A percentile compares a stretch with the other conserved stretches of the same genome.
phyloP scores from a whole-genome alignment of 2,888 invertebrate species.

The Ennomos quercinarius region DNA sequence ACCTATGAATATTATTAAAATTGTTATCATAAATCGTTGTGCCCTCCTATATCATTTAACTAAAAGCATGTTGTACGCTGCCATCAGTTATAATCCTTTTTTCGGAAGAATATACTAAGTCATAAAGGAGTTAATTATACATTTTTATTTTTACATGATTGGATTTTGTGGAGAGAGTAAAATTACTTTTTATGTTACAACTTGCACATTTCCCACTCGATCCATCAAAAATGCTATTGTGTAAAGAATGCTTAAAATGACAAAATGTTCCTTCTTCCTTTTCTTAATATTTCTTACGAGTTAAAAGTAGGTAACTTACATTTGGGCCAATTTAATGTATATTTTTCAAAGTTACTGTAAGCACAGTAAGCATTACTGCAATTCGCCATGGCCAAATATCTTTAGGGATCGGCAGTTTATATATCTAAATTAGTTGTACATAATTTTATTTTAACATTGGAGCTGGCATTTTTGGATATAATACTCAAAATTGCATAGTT shows the following conservation, averaged over 20 bases:
- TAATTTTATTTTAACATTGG: background rate
- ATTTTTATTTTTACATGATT: conserved; percentile 3
- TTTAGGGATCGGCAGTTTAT: conserved; percentile 27
- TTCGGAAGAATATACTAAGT: conserved; percentile 11
- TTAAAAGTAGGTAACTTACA: background rate
- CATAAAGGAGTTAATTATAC: background rate
- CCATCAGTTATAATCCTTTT: background rate
- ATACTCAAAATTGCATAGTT: background rate
- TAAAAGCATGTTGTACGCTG: conserved; percentile 9
- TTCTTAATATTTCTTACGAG: conserved; percentile 8
- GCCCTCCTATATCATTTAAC: conserved; percentile 18
- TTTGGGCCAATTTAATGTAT: conserved; percentile 3
- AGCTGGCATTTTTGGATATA: background rate
- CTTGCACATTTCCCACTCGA: background rate
- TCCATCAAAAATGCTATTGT: conserved; percentile 1
- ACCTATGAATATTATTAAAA: no score
- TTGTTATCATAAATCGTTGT: conserved; percentile 7
- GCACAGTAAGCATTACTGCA: background rate
- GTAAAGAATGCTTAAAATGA: conserved; percentile 1
- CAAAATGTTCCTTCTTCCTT: conserved; percentile 2
- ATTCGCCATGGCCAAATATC: conserved; percentile 17
- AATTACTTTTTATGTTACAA: background rate
- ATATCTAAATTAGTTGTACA: background rate
- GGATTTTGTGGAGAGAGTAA: conserved; percentile 3
- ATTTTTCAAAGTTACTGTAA: conserved; percentile 7